Base-by-base conservation (phyloP, 1,140 invertebrate genomes). In the Bradysia coprophila region DNA sequence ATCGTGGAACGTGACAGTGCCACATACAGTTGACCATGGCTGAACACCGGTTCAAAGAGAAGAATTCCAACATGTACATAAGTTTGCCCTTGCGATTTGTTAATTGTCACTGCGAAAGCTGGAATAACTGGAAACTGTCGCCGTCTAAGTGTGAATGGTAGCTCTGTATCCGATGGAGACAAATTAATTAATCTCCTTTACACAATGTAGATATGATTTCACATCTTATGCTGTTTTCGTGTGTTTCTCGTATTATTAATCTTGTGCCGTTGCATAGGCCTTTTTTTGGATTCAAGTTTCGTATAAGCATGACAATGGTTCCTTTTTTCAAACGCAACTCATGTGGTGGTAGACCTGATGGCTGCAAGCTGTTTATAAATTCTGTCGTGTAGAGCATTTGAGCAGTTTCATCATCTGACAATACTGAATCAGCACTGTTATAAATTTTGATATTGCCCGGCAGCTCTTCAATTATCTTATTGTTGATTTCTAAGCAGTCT, bases 51-150 rank as follows among this genome's bases (percentile, higher is more conserved):
- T 11, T n/a, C 16, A 5, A 8, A 11, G 15, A 41, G 16, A 8
- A 10, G 19, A 6, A 41, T 28, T 5, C 22, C 52, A 23, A 43
- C 19, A 19, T 40, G n/a, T 9, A 50, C 38, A 40, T 54, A 46
- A 18, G 54, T 49, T 47, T 53, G 54, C 13, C 57, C 55, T 46
- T 58, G 54, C 2, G 51, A 43, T 43, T 72, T 67, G 44, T 66
- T 66, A 24, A 66, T 64, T 8, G 63, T 67, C 52, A 69, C 60
- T 2, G 58, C 57, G 51, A 70, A 73, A 21, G 68, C 61, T 1
- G 68, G 45, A 47, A 49, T 45, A 28, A 63, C 36, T 21, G 60
- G 56, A 50, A 68, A 64, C 42, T 63, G 51, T 32, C 38, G 22
- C 16, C 47, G 19, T 46, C 50, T 50, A n/a, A 32, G 21, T 4